phyloP scores from a whole-genome alignment of 1,140 invertebrate genomes.

The Heterodera schachtii region DNA sequence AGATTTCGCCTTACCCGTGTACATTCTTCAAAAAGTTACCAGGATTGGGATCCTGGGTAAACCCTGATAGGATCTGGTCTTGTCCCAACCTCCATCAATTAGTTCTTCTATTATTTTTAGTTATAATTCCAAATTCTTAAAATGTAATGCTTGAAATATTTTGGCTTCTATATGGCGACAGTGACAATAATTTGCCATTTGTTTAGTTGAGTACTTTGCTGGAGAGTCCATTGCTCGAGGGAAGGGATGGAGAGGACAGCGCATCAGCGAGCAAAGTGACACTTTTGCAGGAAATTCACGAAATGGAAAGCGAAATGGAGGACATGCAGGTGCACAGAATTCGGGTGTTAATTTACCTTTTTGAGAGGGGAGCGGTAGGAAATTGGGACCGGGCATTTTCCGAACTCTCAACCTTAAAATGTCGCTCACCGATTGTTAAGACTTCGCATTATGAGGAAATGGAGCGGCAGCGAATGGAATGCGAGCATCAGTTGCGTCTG shows the following conservation, averaged over 20 bases:
- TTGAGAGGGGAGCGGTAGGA: too few species aligned
- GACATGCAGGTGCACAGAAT: conserved; percentile 46
- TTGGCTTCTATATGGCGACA: too few species aligned
- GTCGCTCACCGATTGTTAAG: background rate
- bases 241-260: background rate
- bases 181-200: background rate
- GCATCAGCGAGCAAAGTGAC: background rate
- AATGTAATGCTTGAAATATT: too few species aligned
- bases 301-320: conserved; percentile 46
- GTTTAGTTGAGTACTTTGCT: conserved; percentile 29
- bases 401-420: too few species aligned
- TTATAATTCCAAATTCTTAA: too few species aligned
- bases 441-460: conserved; percentile 39
- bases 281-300: conserved; percentile 44
- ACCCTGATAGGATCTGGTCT: too few species aligned
- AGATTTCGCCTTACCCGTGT: too few species aligned
- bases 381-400: too few species aligned
- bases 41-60: too few species aligned
- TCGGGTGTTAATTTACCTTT: background rate
- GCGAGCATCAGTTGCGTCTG: conserved; percentile 48
- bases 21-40: too few species aligned
- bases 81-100: too few species aligned
- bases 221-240: background rate
- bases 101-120: too few species aligned
- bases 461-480: conserved; percentile 44